These are phyloP conservation scores for Neomorphus geoffroyi DNA, from an alignment of 2,797 vertebrate species.

Conservation along the genomic window DNA sequence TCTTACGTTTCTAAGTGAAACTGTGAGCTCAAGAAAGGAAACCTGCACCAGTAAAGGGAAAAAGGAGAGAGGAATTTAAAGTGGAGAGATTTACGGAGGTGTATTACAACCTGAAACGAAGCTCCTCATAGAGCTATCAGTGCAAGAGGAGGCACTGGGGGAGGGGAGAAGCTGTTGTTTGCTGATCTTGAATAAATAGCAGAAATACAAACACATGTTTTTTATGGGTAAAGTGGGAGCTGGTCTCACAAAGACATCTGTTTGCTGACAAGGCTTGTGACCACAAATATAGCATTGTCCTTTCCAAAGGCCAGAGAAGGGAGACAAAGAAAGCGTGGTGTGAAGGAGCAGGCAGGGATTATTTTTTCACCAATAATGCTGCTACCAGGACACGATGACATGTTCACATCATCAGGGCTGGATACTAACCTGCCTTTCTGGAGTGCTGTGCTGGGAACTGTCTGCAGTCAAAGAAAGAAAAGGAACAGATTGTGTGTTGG, in stretches of 20 bases:
- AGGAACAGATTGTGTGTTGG: background rate
- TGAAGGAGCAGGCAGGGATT: background rate
- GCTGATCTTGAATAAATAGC: constrained; percentile 1
- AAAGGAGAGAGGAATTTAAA: background rate
- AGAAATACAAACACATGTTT: constrained; percentile 8
- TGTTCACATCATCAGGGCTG: background rate
- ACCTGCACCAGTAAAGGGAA: background rate
- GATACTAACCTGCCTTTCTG: background rate
- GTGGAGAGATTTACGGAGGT: background rate
- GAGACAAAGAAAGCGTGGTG: background rate
- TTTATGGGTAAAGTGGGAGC: background rate
- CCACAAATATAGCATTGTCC: background rate
- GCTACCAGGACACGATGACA: background rate
- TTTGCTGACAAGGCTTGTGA: constrained; percentile 52
- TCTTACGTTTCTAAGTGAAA: background rate
- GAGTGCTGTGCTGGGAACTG: background rate
- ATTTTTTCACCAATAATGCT: background rate
- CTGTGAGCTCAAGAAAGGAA: background rate
- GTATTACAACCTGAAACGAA: background rate
- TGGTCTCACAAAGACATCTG: constrained; percentile 26
- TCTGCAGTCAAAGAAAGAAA: background rate
- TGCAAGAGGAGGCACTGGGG: background rate
- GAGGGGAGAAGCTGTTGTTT: background rate
- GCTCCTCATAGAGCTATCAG: background rate
- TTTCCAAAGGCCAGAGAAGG: background rate